Conservation (phyloP, 1,140 invertebrate genomes). For the Batillaria attramentaria region DNA sequence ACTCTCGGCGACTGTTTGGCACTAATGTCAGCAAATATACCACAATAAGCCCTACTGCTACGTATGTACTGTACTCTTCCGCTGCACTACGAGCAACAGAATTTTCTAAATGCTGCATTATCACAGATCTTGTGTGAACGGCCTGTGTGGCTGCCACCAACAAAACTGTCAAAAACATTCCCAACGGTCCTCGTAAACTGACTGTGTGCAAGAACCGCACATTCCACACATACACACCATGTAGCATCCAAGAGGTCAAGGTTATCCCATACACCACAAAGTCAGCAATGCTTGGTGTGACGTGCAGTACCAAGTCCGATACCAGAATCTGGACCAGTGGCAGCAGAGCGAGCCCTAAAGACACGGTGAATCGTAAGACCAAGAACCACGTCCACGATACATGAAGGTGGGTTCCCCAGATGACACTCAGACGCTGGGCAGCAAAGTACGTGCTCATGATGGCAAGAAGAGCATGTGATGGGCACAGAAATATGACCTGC, state of each 20-base stretch:
- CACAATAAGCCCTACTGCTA: slow-evolving; percentile 54
- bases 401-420: slow-evolving; percentile 75
- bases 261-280: slow-evolving; percentile 80
- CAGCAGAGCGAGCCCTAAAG: slow-evolving; percentile 75
- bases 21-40: slow-evolving; percentile 65
- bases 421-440: slow-evolving; percentile 75
- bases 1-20: slow-evolving; percentile 51
- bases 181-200: slow-evolving; percentile 79
- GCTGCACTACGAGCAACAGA: slow-evolving; percentile 74
- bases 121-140: slow-evolving; percentile 64
- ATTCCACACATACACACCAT: slow-evolving; percentile 82
- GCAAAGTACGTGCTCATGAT: slow-evolving; percentile 84
- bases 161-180: slow-evolving; percentile 79
- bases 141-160: slow-evolving; percentile 77
- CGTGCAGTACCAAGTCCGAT: slow-evolving; percentile 76
- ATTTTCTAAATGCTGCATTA: slow-evolving; percentile 47
- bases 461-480: slow-evolving; percentile 77
- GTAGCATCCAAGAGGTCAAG: slow-evolving; percentile 83
- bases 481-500: slow-evolving; percentile 79
- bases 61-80: slow-evolving; percentile 63
- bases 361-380: slow-evolving; percentile 46
- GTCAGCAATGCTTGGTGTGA: slow-evolving; percentile 75
- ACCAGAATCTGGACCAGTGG: slow-evolving; percentile 78
- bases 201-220: slow-evolving; percentile 77
- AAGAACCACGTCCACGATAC: slow-evolving; percentile 71